These are phyloP conservation scores for Slavum lentiscoides DNA, from an alignment of 2,888 invertebrate species.

Conservation along the genomic window DNA sequence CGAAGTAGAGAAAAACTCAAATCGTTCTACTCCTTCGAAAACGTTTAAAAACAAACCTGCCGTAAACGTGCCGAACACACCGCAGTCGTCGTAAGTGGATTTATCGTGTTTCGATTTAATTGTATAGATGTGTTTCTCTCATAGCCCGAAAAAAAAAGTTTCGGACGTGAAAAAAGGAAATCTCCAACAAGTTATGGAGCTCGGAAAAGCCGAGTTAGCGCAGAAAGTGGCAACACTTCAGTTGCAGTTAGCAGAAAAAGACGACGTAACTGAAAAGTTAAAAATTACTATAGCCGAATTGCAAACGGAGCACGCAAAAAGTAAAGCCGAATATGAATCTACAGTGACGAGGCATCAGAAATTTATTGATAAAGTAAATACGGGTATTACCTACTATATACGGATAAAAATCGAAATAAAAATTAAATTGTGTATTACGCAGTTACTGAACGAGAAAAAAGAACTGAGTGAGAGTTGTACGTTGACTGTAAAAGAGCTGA, in stretches of 20 bases:
- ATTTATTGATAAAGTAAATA: constrained; percentile 74
- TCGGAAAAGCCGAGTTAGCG: constrained; percentile 64
- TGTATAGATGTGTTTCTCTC: background rate
- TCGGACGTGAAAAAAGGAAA: constrained; percentile 61
- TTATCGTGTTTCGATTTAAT: background rate
- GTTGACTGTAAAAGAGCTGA: constrained; percentile 69
- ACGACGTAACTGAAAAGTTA: constrained; percentile 65
- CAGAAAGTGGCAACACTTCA: constrained; percentile 67
- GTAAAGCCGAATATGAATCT: constrained; percentile 74
- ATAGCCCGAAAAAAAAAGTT: constrained; percentile 60
- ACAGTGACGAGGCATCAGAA: constrained; percentile 78
- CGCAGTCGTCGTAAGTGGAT: constrained; percentile 29
- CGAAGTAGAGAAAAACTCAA: constrained; percentile 66
- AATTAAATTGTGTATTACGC: constrained; percentile 50
- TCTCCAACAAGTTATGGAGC: constrained; percentile 60
- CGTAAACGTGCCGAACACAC: background rate
- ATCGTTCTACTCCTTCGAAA: constrained; percentile 28
- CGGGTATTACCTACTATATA: background rate
- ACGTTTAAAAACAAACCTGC: constrained; percentile 7
- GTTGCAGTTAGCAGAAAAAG: constrained; percentile 67
- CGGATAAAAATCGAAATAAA: background rate
- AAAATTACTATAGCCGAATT: constrained; percentile 62
- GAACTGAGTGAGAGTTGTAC: constrained; percentile 75
- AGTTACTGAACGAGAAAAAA: constrained; percentile 79
- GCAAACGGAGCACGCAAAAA: constrained; percentile 63